Evolutionary conservation across 2,888 invertebrate species (phyloP), one percentile per base, ranked within the genome.

Genomic region (Pachliopta kotzebuea): DNA sequence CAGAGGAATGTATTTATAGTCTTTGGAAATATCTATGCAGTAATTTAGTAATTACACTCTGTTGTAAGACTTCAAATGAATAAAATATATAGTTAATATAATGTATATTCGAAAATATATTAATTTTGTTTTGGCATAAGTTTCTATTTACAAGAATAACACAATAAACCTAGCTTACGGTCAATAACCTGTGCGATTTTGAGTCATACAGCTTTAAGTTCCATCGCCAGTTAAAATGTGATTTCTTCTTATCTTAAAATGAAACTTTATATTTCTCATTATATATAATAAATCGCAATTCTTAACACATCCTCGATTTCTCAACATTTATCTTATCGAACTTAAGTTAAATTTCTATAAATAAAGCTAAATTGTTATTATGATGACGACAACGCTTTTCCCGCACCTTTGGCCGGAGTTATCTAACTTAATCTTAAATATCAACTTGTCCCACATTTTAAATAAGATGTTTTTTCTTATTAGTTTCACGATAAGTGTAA

Each of bases 361-460:
- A 58, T 45, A 9, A 58, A 63, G 37, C 58, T 37, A 29, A 45
- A 54, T n/a, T 53, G 42, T 21, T 20, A 23, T 58, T 20, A 42
- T 4, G 52, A 57, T 21, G 20, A 54, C 50, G 52, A 53, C 14
- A 53, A 57, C 6, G 24, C n/a, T 57, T 21, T 52, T 37, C 17
- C 45, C 24, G 21, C 56, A 63, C 63, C 63, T 63, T 29, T 55
- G 59, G 54, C 63, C 63, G 24, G 17, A 18, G 49, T 37, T 21
- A 45, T 63, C 45, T 29, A 21, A 55, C 20, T 23, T 26, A 29
- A 63, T 58, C 57, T 58, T 58, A 9, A n/a, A 63, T 11, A 58
- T 63, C 53, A 24, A 31, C n/a, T 54, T 45, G 63, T 59, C 63
- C 59, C 29, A 59, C 54, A 58, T 63, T 49, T 42, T 37, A 26